A percentile compares a stretch with the other conserved stretches of the same genome.
Conservation (phyloP, 1,140 invertebrate genomes). For the Potamilus streckersoni region DNA sequence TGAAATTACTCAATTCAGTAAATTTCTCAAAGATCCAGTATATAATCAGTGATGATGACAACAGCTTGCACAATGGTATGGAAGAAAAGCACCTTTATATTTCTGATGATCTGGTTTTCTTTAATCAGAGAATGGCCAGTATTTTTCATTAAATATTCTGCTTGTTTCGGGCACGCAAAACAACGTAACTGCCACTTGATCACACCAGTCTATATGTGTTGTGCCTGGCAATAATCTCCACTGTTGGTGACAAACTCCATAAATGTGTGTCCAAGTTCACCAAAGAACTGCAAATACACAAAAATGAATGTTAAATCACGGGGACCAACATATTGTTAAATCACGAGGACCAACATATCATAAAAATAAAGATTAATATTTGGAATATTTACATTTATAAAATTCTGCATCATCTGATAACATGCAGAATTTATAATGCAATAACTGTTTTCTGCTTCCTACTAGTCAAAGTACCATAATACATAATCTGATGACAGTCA, state of each 20-base stretch:
- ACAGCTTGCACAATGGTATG: background rate
- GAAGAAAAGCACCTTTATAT: background rate
- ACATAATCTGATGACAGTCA: no score
- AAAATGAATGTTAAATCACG: background rate
- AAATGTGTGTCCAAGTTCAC: conserved; percentile 84
- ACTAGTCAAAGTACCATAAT: no score
- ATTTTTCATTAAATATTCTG: no score
- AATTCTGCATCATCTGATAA: no score
- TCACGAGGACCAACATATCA: no score
- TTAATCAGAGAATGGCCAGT: background rate
- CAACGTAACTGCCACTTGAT: background rate
- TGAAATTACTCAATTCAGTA: no score
- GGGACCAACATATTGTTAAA: no score
- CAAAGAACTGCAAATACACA: conserved; percentile 72
- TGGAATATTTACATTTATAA: no score
- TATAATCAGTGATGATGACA: background rate
- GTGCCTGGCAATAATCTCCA: conserved; percentile 79
- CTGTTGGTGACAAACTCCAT: conserved; percentile 89
- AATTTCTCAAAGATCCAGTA: background rate
- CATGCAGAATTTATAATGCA: no score
- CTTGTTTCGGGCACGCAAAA: background rate
- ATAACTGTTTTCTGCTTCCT: no score
- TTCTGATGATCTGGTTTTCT: background rate
- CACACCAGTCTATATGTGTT: conserved; percentile 48
- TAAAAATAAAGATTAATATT: no score